Base-by-base conservation (phyloP, 2,113 vertebrate species). In the Orthonyx spaldingii region DNA sequence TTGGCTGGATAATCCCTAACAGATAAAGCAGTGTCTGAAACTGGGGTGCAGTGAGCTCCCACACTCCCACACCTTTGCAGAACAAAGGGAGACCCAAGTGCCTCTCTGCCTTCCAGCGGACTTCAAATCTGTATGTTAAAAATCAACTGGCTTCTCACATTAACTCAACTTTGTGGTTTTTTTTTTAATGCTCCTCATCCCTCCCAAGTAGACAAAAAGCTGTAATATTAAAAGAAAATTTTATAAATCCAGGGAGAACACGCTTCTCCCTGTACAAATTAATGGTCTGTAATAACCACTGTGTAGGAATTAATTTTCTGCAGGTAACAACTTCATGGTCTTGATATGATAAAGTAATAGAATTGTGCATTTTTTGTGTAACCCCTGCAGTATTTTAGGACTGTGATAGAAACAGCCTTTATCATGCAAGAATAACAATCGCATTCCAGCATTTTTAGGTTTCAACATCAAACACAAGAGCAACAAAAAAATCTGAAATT, bases 231-330 rank as follows among this genome's bases (percentile, higher is more conserved):
- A 49, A 86, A 92, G 19, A 22, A 61, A 71, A 53, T 75, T 82
- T 60, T 63, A 3, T 83, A 66, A 61, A 49, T 87, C 65, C 6
- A 8, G 59, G 30, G 33, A 76, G 64, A 89, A 49, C 56, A 41
- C 16, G 16, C 41, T 63, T 80, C 60, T 63, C 16, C 12, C 39
- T 93, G 76, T 64, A 61, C 71, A 90, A 87, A 94, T 92, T 91
- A 92, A 80, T 81, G 63, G 83, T 92, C 47, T 68, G 21, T 90
- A 91, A 71, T 92, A 87, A 84, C 70, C 94, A 78, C 56, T 7
- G 1, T 42, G 70, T 83, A 79, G 72, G 52, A 93, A 95, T 70
- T 84, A 49, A 92, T 96, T 93, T 95, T 88, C 82, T 95, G 27
- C 82, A 88, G 50, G 68, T 94, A 91, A 53, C 57, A 87, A 91